Evolutionary conservation across 2,888 invertebrate genomes (phyloP), one percentile per base, ranked within the genome.

Genomic region (Heteromyza rotundicornis): DNA sequence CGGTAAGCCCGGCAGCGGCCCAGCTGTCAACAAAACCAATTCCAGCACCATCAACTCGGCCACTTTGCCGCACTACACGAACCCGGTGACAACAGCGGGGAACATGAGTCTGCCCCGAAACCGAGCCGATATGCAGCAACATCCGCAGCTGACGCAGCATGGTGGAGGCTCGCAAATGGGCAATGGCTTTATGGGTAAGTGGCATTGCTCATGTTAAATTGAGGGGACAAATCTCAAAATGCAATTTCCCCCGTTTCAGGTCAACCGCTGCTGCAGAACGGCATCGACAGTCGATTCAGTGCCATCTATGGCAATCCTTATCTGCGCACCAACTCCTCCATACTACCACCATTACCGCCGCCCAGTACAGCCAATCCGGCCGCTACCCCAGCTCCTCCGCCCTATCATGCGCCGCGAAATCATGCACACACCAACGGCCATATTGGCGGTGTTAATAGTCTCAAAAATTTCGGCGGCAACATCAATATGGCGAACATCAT

Each of bases 301-400:
- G 95, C 95, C 36, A 91, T 93, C 7, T 95, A 95, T 77, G 92
- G 93, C 60, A 95, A 95, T 83, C 95, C 95, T 1, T 95, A 95
- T 82, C 85, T 94, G 67, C 86, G 94, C 77, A 89, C 89, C 63
- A 88, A 88, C 54, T 88, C 86, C 65, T 86, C 82, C 64, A 80
- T 82, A 64, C 78, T 84, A 79, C 81, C 84, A 82, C 83, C 84
- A 59, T 75, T 84, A 74, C 88, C 86, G 78, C 88, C 85, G 60
- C 88, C 85, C 71, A 88, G 85, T 82, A 92, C 89, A 64, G 90
- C 87, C 53, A 91, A 91, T 82, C 92, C 90, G 5, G 90, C 89
- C 40, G 91, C 90, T 1, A 92, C 92, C 40, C 92, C 92, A 19
- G 92, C 92, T 53, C 92, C 92, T 47, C 92, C 92, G 3, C 92